Evolutionary conservation across 2,113 vertebrate genomes (phyloP).

Genomic region (Cephalophus harveyi): DNA sequence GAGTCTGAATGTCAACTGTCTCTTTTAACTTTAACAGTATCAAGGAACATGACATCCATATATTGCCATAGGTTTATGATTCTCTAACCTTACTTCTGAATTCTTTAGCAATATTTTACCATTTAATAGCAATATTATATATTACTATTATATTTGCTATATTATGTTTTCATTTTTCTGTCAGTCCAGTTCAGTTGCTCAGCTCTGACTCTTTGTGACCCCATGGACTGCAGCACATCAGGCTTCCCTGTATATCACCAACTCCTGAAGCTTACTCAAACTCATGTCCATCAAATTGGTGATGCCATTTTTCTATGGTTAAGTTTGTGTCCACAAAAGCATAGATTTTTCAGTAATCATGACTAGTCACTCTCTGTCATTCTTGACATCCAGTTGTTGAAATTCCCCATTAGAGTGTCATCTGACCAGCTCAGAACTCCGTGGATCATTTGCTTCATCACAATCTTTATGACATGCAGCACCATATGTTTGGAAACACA

Average conservation of each 20-base stretch:
- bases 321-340: not conserved
- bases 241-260: not conserved
- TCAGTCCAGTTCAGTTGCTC: not conserved
- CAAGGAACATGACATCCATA: not conserved
- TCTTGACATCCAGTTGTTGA: not conserved
- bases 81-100: not conserved
- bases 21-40: not conserved
- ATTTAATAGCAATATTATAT: not conserved
- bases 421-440: not conserved
- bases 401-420: not conserved
- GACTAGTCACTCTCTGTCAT: not conserved
- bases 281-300: not conserved
- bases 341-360: not conserved
- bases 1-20: not conserved
- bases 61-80: not conserved
- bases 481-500: not conserved
- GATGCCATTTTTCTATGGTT: not conserved
- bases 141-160: not conserved
- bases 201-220: not conserved
- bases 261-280: not conserved
- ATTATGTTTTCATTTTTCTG: not conserved
- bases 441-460: not conserved
- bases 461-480: constrained; percentile 8
- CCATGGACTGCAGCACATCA: not conserved
- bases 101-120: not conserved